Evolutionary conservation across 2,797 vertebrate genomes (phyloP), one percentile per base, ranked within the genome.

Genomic region (Sebastes vulpes): DNA sequence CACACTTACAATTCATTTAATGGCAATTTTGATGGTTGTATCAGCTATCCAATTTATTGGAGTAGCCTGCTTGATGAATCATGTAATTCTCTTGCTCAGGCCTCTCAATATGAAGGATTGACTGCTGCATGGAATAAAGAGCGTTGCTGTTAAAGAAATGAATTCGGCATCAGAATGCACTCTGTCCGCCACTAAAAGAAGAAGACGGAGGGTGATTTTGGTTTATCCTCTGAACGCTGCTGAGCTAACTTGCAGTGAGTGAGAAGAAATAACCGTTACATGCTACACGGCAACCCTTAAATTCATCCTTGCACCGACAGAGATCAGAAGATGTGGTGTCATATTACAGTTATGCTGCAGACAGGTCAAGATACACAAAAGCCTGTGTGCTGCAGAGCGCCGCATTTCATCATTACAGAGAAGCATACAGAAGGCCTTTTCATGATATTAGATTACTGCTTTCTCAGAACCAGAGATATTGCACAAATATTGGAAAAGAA

Each of bases 1-100:
- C 93, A 94, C 92, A 94, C 91, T 93, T 92, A 93, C 92, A 94
- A 93, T 93, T 93, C 90, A 93, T 94, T 93, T 94, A 93, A 94
- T 92, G 91, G 90, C 88, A 91, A 94, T 94, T 94, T 89, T 91
- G 92, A 94, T 91, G 93, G 92, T 92, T 93, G 91, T 92, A 94
- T 94, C 89, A 92, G 92, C 92, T 86, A 93, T 93, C 86, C 93
- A 94, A 95, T 95, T 95, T 94, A 93, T 94, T 92, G 91, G 86
- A 94, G 94, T 87, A 91, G 91, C 89, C 87, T 92, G 93, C 91
- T 87, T 95, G 93, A 94, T 95, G 93, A 94, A 94, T 93, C 89
- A 91, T 93, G 94, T 95, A 91, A 94, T 95, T 94, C 89, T 93
- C 89, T 86, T 92, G 89, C 91, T 86, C 90, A 79, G 92, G 88